Evolutionary conservation across 30 jellyfish, hydroid and myxozoan species (phyloP), one percentile per base, ranked within the genome.

Genomic region (Nemopilema nomurai): DNA sequence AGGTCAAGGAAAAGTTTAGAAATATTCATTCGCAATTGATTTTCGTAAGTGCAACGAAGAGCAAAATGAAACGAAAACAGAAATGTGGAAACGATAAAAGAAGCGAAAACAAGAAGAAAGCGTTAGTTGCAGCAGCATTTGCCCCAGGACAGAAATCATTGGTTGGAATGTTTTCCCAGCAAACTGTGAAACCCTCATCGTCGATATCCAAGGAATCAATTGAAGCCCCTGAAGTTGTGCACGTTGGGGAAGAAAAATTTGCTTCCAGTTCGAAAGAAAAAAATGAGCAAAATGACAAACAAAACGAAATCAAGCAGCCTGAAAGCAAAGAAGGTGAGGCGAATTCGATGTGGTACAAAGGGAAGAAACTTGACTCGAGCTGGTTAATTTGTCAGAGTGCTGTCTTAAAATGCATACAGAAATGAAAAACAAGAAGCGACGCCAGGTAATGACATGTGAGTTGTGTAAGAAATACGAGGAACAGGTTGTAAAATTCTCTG

Each of bases 401-500:
- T 24, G 81, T 28, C 53, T 70, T 70, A 20, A 70, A 70, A 1
- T 24, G 3, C 49, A 22, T 22, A 70, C 53, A 22, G 81, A 22
- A 41, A 41, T 41, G 57, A 41, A 41, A 41, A 41, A 50, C 76
- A 32, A 85, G 22, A 76, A 82, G 69, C 83, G 50, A 85, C 25
- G 89, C 31, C 89, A 66, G 64, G 70, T 85, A 9, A 67, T 63
- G 69, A 71, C 83, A 24, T 85, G 89, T 49, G 17, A 64, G 70
- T 76, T 74, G 22, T 67, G 89, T 64, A 65, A 62, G 70, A 69
- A 85, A 70, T 85, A 85, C 52, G 94, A 85, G 69, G 27, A 18
- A 9, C 68, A 74, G 77, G 94, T 85, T n/a, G 77, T 22, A 75
- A 75, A 51, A 57, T 67, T 72, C 77, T 41, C 94, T n/a, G 67